Conservation (phyloP, 2,888 invertebrate species). For the Pristionchus entomophagus region DNA sequence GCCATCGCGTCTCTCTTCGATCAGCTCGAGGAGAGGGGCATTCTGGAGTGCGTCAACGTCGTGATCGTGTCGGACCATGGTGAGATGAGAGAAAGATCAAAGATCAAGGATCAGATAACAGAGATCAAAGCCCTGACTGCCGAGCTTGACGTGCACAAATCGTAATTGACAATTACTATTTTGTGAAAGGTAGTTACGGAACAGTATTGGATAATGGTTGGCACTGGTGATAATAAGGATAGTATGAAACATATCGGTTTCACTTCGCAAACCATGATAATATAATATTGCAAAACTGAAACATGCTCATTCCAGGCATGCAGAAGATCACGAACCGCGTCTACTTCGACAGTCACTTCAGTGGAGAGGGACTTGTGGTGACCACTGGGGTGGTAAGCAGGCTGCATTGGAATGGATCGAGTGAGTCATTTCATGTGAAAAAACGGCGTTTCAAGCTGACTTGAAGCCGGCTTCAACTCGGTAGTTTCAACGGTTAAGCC, state of each 20-base stretch:
- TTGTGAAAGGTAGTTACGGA: too few species aligned
- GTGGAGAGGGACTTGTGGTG: background rate
- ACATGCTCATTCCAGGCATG: slow-evolving; percentile 30
- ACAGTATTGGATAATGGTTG: too few species aligned
- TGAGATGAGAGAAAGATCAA: background rate
- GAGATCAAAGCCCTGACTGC: too few species aligned
- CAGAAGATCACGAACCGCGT: slow-evolving; percentile 32
- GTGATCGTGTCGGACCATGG: slow-evolving; percentile 44
- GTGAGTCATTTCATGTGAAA: background rate
- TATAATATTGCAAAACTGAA: background rate
- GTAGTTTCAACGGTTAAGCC: too few species aligned
- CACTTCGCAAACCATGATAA: too few species aligned
- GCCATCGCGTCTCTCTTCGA: slow-evolving; percentile 1
- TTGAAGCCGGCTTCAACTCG: too few species aligned
- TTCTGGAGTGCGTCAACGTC: slow-evolving; percentile 45
- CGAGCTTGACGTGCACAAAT: too few species aligned
- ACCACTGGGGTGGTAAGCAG: slow-evolving; percentile 28
- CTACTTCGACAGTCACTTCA: slow-evolving; percentile 43
- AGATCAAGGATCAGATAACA: too few species aligned
- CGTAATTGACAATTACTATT: too few species aligned
- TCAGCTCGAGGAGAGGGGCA: background rate
- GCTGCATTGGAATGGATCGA: slow-evolving; percentile 43
- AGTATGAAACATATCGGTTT: too few species aligned
- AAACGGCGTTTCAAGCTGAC: too few species aligned
- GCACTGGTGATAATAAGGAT: too few species aligned